Evolutionary conservation across 2,113 vertebrate species (phyloP).

Genomic region (Cromileptes altivelis): DNA sequence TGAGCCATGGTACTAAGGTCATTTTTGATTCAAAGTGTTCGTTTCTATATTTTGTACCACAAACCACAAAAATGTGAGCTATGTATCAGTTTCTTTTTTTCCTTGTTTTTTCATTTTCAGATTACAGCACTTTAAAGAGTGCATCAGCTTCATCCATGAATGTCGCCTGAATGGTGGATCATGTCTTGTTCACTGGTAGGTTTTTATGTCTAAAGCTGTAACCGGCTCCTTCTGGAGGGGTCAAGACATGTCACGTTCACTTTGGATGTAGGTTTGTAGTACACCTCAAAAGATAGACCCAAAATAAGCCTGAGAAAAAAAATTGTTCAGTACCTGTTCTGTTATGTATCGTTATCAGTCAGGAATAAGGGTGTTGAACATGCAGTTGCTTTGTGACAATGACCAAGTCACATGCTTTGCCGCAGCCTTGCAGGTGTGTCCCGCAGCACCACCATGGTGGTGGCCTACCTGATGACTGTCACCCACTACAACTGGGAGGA

Average conservation of each 20-base stretch:
- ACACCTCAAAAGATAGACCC: not conserved
- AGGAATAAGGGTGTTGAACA: not conserved
- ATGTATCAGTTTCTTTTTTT: not conserved
- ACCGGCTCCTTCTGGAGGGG: not conserved
- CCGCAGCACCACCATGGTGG: conserved; percentile 91
- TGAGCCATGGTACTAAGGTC: not conserved
- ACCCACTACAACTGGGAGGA: conserved; percentile 89
- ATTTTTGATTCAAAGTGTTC: conserved; percentile 1
- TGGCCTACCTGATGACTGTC: conserved; percentile 94
- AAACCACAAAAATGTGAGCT: not conserved
- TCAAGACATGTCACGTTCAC: not conserved
- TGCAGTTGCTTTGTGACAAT: not conserved
- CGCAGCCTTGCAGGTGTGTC: conserved; percentile 92
- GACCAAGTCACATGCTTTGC: conserved; percentile 1
- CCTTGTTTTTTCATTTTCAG: conserved; percentile 74
- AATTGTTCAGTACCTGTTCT: not conserved
- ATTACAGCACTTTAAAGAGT: conserved; percentile 91
- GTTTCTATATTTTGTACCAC: not conserved
- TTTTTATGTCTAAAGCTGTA: conserved; percentile 29
- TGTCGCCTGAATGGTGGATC: conserved; percentile 88
- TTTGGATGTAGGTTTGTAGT: not conserved
- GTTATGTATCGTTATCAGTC: not conserved
- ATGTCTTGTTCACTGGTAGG: conserved; percentile 94
- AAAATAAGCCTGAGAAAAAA: not conserved
- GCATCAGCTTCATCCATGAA: conserved; percentile 91